Percentiles rank a stretch among this genome's conserved stretches.
phyloP scores from a whole-genome alignment of 1,140 invertebrate genomes.

The Trichonephila clavata region DNA sequence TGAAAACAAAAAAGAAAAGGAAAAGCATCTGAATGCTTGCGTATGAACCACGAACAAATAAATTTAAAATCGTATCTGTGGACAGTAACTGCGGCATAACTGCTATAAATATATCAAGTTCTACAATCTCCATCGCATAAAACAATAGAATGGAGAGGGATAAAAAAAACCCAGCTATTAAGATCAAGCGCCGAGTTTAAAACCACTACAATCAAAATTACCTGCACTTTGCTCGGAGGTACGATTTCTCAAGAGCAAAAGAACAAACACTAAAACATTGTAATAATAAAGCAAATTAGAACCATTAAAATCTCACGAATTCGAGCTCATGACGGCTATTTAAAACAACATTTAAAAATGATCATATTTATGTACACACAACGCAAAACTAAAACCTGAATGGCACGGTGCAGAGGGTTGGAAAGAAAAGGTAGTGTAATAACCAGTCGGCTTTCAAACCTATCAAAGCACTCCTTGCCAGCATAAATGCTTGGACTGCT shows the following conservation, averaged over 20 bases:
- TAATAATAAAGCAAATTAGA: slow-evolving; percentile 16
- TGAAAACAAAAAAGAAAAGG: no score
- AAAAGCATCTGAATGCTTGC: not conserved
- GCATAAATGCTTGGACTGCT: slow-evolving; percentile 41
- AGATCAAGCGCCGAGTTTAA: not conserved
- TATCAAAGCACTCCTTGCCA: not conserved
- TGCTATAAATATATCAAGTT: slow-evolving; percentile 17
- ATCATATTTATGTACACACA: not conserved
- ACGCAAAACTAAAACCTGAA: not conserved
- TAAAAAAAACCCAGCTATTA: not conserved
- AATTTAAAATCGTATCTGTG: not conserved
- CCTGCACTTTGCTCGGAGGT: not conserved
- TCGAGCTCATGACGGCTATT: not conserved
- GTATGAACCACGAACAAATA: not conserved
- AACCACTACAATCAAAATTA: not conserved
- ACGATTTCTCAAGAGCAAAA: not conserved
- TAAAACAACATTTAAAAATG: slow-evolving; percentile 17
- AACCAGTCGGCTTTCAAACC: slow-evolving; percentile 27
- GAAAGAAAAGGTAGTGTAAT: not conserved
- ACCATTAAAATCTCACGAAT: slow-evolving; percentile 18
- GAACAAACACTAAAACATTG: not conserved
- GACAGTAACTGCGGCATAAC: not conserved
- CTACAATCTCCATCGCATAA: not conserved
- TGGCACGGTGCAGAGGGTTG: no score
- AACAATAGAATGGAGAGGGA: not conserved